These are phyloP conservation scores for Diplolepis rosae DNA, from an alignment of 2,888 invertebrate genomes.

Conservation along the genomic window DNA sequence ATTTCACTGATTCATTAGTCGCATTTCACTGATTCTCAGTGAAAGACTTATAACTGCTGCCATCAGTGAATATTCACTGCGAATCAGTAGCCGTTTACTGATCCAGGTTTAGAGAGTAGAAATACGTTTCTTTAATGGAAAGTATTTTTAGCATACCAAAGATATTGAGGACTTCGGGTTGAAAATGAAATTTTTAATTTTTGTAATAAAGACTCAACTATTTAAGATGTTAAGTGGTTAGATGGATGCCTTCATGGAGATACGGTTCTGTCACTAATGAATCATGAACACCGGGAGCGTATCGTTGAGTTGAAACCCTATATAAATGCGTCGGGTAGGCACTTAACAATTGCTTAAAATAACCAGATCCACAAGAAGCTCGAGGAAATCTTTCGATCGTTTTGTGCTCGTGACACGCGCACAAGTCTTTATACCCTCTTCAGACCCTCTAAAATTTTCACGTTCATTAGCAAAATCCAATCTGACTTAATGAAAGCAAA, in stretches of 20 bases:
- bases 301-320: slow-evolving; percentile 47
- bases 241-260: not conserved
- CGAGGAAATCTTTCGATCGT: not conserved
- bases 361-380: slow-evolving; percentile 47
- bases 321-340: slow-evolving; percentile 49
- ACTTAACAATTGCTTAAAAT: slow-evolving; percentile 63
- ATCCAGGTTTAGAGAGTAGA: too few relatives aligned
- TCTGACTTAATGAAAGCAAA: not conserved
- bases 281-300: slow-evolving; percentile 42
- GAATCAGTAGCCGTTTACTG: too few relatives aligned
- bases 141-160: too few relatives aligned
- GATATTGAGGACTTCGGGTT: too few relatives aligned
- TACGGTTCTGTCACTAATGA: slow-evolving; percentile 37
- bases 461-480: not conserved
- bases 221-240: not conserved
- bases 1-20: too few relatives aligned
- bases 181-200: too few relatives aligned
- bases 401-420: not conserved
- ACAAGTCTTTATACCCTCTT: not conserved
- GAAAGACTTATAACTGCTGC: too few relatives aligned
- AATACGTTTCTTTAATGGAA: too few relatives aligned
- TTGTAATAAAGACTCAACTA: not conserved
- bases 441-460: not conserved
- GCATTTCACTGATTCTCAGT: too few relatives aligned
- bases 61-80: too few relatives aligned